Conservation (phyloP, 2,113 vertebrate species). For the Pelusios castaneus region DNA sequence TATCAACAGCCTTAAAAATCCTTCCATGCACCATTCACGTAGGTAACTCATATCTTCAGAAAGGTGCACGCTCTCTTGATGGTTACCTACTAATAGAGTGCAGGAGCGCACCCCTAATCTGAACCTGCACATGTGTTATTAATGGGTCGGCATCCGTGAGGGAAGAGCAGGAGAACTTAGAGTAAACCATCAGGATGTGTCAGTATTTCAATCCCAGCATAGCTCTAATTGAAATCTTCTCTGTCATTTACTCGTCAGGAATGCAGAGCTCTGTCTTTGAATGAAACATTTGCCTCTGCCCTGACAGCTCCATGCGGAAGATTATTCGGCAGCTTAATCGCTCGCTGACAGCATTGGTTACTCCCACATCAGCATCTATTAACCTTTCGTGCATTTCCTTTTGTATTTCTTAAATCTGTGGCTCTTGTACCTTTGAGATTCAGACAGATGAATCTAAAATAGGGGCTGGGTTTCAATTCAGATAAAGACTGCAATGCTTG, state of each 20-base stretch:
- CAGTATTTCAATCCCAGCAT: slow-evolving; percentile 45
- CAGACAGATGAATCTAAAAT: neutral
- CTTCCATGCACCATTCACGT: neutral
- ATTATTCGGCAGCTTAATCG: slow-evolving; percentile 62
- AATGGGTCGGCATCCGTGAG: slow-evolving; percentile 15
- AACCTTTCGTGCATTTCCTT: slow-evolving; percentile 39
- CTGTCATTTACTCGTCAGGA: slow-evolving; percentile 73
- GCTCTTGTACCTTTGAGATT: slow-evolving; percentile 3
- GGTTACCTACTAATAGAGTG: slow-evolving; percentile 37
- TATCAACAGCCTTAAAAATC: neutral
- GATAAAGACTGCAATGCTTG: neutral
- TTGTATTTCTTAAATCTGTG: slow-evolving; percentile 25
- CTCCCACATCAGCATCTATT: slow-evolving; percentile 54
- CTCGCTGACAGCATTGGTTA: slow-evolving; percentile 59
- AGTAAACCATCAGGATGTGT: slow-evolving; percentile 49
- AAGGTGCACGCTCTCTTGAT: neutral
- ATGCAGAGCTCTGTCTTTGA: slow-evolving; percentile 49
- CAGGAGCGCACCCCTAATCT: neutral
- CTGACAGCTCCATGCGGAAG: slow-evolving; percentile 73
- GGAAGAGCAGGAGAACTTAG: slow-evolving; percentile 29
- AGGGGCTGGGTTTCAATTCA: rapidly evolving
- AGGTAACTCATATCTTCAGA: neutral
- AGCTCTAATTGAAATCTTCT: slow-evolving; percentile 74
- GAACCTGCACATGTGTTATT: slow-evolving; percentile 43
- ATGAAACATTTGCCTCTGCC: slow-evolving; percentile 64